Base-by-base conservation (phyloP, 1,140 invertebrate genomes). In the Pararge aegeria region DNA sequence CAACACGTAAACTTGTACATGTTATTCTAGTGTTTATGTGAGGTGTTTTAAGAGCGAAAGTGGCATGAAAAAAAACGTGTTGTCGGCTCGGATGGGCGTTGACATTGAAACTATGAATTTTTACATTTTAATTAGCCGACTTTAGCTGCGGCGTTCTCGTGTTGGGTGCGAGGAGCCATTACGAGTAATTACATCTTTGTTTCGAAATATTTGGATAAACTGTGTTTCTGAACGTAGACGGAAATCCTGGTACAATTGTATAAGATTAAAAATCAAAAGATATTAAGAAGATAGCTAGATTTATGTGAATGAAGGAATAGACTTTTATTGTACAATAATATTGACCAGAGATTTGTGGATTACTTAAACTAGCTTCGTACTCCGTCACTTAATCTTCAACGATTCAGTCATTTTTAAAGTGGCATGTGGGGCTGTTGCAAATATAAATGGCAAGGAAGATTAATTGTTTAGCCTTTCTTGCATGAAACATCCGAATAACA, bases 21-120 rank as follows among this genome's bases (percentile, higher is more conserved):
- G 21, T 27, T 0, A 60, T 15, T 53, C 5, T 61, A 34, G 1
- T 3, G 29, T 20, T 59, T 70, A 56, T 24, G 7, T 10, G 46
- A 18, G 50, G 15, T 6, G n/a, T n/a, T 5, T 9, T 66, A 68
- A 58, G 61, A 48, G 18, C 66, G 54, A 64, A 55, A 60, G 57
- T 64, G 9, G 54, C 55, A 27, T 63, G 54, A 29, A 18, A 57
- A 18, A 21, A 59, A 52, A 38, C 30, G 30, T 59, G 40, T 29
- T 42, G 37, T 44, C 21, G 55, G 27, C 52, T 30, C 53, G 46
- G 24, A 58, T 51, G 27, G 52, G 51, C 46, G 58, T 57, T 71
- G 69, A 68, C 69, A 71, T 71, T 71, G 69, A 63, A 71, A 71
- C 64, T 60, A 55, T 71, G 61, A 71, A 65, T 71, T 60, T 71